Evolutionary conservation across 2,113 vertebrate genomes (phyloP), one percentile per base, ranked within the genome.

Genomic region (Cranoglanis bouderius): DNA sequence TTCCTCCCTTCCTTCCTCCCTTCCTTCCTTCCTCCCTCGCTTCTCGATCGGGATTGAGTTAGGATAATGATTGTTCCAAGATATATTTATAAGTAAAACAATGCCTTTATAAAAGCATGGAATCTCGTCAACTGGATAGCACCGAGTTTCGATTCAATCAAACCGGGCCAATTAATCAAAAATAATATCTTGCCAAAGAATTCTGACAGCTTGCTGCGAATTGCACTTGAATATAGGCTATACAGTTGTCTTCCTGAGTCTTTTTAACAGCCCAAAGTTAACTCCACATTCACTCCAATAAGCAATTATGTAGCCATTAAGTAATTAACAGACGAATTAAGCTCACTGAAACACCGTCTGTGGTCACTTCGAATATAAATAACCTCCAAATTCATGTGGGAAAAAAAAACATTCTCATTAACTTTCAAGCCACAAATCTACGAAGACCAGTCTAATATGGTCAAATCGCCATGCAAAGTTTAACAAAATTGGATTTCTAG

Each of bases 1-100:
- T 74, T 67, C 59, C 75, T 51, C 18, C 57, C 84, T 89, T 85
- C 85, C 85, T 84, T 84, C 83, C 85, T 86, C 83, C 55, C 59
- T 88, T 63, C 74, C 57, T 61, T 26, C 70, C 84, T 89, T 86
- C 86, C 85, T 86, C 86, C 85, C 85, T 85, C 85, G 77, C 84
- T 32, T 90, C 70, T 89, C 21, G 84, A 82, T 85, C 83, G 70
- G 78, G 84, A 63, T 74, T 84, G 77, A 89, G 91, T 92, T 94
- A 94, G 92, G 95, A 94, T 90, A 95, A 94, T 94, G 92, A 91
- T 88, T 87, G 90, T 94, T 93, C 94, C 93, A 94, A 93, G 93
- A 95, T 95, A 95, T 94, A 95, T 95, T 93, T 93, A 93, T 91
- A 92, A 93, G 93, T 88, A 92, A 93, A 94, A 87, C 87, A 90